A percentile compares a stretch with the other conserved stretches of the same genome.
Evolutionary conservation across 2,888 invertebrate species (phyloP).

Genomic region (Drosophila recens): DNA sequence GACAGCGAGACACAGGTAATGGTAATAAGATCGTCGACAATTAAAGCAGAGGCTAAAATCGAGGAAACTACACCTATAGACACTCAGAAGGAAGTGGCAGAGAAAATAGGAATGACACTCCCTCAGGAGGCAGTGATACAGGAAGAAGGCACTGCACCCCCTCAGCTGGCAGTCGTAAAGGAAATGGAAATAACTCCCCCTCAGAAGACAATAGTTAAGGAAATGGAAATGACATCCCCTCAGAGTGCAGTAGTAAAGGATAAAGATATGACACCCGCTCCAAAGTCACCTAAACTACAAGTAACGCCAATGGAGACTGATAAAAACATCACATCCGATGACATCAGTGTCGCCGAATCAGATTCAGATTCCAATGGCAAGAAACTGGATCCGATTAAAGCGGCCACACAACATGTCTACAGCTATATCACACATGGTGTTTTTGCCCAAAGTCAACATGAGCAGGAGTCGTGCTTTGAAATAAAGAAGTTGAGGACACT

Average conservation of each 20-base stretch:
- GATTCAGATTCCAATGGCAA: background rate
- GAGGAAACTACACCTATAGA: background rate
- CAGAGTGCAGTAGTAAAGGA: background rate
- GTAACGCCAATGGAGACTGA: background rate
- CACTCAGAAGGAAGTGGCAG: background rate
- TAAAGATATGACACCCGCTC: background rate
- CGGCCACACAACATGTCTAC: background rate
- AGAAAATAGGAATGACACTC: too few species aligned
- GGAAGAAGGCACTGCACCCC: background rate
- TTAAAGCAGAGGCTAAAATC: background rate
- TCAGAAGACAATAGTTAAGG: background rate
- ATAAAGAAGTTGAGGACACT: background rate
- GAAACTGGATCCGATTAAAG: background rate
- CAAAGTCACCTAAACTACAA: background rate
- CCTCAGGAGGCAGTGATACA: background rate
- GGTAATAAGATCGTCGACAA: background rate
- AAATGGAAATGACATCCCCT: background rate
- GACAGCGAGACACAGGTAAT: constrained; percentile 7
- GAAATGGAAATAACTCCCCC: background rate
- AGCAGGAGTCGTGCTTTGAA: constrained; percentile 10
- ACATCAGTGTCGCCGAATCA: background rate
- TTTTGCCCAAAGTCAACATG: constrained; percentile 20
- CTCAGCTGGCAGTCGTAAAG: background rate
- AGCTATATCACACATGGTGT: constrained; percentile 22
- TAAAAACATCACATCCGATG: background rate